Conservation (phyloP, 2,113 vertebrate genomes). For the Epinephelus cyanopodus region DNA sequence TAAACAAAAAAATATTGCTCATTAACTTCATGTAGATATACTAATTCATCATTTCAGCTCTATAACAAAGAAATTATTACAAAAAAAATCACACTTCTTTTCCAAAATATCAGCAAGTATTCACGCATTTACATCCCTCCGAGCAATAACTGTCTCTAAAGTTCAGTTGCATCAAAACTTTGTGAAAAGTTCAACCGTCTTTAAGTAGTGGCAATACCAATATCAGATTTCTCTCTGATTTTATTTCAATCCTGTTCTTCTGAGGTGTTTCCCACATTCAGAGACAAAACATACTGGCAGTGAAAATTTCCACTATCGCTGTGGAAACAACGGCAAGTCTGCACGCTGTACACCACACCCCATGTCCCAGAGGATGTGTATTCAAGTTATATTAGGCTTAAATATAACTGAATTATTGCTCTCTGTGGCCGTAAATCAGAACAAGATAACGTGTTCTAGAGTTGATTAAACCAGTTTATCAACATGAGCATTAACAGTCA, state of each 20-base stretch:
- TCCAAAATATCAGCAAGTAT: background rate
- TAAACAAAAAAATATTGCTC: background rate
- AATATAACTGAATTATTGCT: conserved; percentile 51
- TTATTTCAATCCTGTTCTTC: background rate
- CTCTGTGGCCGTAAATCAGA: conserved; percentile 55
- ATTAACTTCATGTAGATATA: background rate
- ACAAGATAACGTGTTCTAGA: conserved; percentile 34
- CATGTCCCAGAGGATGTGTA: conserved; percentile 34
- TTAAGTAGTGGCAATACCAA: background rate
- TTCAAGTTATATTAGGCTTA: conserved; percentile 36
- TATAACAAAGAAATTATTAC: background rate
- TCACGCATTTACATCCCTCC: background rate
- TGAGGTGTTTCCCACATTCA: background rate
- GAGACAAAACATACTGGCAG: conserved; percentile 27
- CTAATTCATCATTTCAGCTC: background rate
- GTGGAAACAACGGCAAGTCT: conserved; percentile 5
- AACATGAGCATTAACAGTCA: background rate
- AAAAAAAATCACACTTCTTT: background rate
- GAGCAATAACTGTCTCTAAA: background rate
- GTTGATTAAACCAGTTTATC: conserved; percentile 50
- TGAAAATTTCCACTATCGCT: conserved; percentile 10
- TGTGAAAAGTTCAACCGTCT: background rate
- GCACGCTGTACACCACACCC: background rate
- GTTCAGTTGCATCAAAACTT: no score
- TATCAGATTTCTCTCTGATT: background rate